phyloP scores from a whole-genome alignment of 2,113 vertebrate species.

The Neoarius graeffei region DNA sequence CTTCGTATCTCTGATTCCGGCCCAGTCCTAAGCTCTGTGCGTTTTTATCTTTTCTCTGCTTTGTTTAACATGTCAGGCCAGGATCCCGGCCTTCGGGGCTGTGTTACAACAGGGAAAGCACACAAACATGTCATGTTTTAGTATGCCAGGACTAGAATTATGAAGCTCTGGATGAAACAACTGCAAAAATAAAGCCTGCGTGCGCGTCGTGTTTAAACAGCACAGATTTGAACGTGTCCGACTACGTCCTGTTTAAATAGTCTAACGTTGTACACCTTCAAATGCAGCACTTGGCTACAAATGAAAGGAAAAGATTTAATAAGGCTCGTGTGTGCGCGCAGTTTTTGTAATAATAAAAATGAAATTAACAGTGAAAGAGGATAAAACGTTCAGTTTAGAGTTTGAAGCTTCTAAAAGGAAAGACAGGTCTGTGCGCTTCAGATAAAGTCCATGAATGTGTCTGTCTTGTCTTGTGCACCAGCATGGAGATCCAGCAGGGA shows the following conservation, averaged over 20 bases:
- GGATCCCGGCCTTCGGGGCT: neutral
- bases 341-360: neutral
- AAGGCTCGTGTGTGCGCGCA: neutral
- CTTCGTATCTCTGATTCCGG: neutral
- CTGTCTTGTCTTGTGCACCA: neutral
- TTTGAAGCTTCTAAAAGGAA: neutral
- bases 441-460: neutral
- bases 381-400: neutral
- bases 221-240: neutral
- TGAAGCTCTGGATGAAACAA: neutral
- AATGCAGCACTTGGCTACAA: too few relatives aligned
- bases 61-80: neutral
- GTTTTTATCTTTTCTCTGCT: neutral
- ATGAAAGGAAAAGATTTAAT: neutral
- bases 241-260: neutral
- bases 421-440: neutral
- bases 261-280: neutral
- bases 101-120: neutral
- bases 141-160: neutral
- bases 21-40: neutral
- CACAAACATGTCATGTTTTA: neutral
- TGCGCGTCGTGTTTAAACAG: neutral
- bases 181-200: neutral
- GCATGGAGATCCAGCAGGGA: constrained; percentile 38
- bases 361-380: neutral